These are phyloP conservation scores for Delphinus delphis DNA, from an alignment of 2,113 vertebrate genomes.

Conservation along the genomic window DNA sequence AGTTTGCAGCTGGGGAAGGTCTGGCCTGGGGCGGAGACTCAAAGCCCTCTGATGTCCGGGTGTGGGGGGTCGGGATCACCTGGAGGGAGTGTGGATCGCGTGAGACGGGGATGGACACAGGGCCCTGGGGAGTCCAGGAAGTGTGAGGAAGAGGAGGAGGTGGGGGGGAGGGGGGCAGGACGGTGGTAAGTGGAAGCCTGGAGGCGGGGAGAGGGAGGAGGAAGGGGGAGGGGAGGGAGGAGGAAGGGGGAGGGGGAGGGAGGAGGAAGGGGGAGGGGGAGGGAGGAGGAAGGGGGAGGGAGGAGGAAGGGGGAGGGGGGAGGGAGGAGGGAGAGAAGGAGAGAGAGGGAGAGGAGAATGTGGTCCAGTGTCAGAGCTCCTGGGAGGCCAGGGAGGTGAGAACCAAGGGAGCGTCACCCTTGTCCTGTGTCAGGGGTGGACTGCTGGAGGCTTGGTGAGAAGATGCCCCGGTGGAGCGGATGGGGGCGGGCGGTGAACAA, in stretches of 20 bases:
- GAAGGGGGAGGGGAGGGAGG: rapidly evolving
- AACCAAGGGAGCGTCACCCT: not conserved
- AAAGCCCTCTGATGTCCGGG: not conserved
- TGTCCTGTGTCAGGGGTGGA: not conserved
- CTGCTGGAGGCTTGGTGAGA: not conserved
- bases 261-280: rapidly evolving
- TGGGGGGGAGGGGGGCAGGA: no score
- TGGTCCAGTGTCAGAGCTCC: not conserved
- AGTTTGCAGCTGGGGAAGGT: not conserved
- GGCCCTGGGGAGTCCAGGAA: not conserved
- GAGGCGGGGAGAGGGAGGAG: not conserved
- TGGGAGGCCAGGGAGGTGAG: not conserved
- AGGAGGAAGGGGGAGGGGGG: no score
- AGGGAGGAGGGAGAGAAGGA: no score
- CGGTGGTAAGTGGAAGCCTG: not conserved
- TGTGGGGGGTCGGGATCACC: not conserved
- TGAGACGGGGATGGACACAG: not conserved
- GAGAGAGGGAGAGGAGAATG: rapidly evolving
- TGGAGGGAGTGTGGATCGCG: not conserved
- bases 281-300: not conserved
- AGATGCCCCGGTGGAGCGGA: rapidly evolving
- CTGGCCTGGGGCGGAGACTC: not conserved
- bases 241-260: rapidly evolving
- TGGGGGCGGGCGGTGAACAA: rapidly evolving
- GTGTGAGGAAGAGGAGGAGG: no score